Evolutionary conservation across 2,888 invertebrate species (phyloP), one percentile per base, ranked within the genome.

Genomic region (Caenorhabditis drosophilae): DNA sequence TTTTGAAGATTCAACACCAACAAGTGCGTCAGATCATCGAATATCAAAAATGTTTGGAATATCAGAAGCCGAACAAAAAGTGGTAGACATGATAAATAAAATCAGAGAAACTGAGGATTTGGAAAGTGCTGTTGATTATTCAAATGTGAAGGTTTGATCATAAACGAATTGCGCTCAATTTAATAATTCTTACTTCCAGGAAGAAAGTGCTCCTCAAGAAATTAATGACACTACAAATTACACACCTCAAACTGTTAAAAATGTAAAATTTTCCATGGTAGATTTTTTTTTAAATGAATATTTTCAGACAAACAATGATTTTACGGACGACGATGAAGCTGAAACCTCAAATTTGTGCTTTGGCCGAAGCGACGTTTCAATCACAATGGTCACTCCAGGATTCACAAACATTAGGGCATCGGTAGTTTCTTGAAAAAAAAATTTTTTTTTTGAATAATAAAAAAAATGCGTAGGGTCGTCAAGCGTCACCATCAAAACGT

Each of bases 1-100:
- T 15, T 49, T 45, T 6, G 70, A 66, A 18, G 56, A 54, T 11
- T 51, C 73, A 1, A 66, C 70, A 1, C 70, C 73, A 2, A 53
- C 64, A 11, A 49, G 54, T 22, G 53, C 48, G 0, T 74, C 75
- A 1, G 78, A 78, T 54, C 73, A 74, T 35, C 53, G 76, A 15
- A 67, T 75, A 6, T 74, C 73, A n/a, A 51, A 40, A 40, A 59
- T 72, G 27, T 75, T 68, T 55, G 51, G 47, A 12, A 66, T 77
- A 7, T 64, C 62, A 18, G 71, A 68, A 20, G 60, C 71, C 2
- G 78, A 78, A 44, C 53, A 64, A 41, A 60, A 63, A 45, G 69
- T 76, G 9, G 68, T 75, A 12, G 70, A 70, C 15, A 70, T 68
- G 58, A 61, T 76, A 15, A 59, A 67, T 6, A 57, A 68, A 34